A percentile compares a stretch with the other conserved stretches of the same genome.
Evolutionary conservation across 2,797 vertebrate genomes (phyloP).

Genomic region (Catharus ustulatus): DNA sequence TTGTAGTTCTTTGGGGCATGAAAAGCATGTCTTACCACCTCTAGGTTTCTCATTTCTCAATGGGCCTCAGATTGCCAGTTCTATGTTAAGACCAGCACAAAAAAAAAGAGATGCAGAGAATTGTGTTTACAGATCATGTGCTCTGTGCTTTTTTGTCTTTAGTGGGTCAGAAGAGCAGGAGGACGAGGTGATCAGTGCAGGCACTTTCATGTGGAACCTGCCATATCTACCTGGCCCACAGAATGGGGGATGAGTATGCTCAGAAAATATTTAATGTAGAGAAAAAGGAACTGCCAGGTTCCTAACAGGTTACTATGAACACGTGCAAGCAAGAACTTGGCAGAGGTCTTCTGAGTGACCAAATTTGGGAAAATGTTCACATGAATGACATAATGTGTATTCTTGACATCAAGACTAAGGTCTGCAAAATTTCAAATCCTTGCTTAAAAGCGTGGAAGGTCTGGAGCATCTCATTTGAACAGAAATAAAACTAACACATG

Average conservation of each 20-base stretch:
- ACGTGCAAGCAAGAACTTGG: neutral
- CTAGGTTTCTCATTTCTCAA: neutral
- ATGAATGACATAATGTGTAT: neutral
- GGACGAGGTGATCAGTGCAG: fast-evolving
- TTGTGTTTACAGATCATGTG: neutral
- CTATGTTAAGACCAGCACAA: neutral
- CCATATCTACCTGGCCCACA: neutral
- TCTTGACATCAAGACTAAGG: neutral
- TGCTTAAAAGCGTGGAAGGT: neutral
- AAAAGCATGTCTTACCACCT: neutral
- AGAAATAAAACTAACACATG: slow-evolving; percentile 10
- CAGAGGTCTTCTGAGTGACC: neutral
- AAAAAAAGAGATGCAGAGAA: neutral
- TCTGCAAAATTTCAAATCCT: slow-evolving; percentile 32
- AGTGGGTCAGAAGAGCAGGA: neutral
- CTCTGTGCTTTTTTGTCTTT: neutral
- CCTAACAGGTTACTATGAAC: neutral
- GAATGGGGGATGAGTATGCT: neutral
- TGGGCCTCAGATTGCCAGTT: neutral
- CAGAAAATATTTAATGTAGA: neutral
- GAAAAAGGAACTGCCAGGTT: neutral
- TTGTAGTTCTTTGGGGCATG: neutral
- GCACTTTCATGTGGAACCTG: neutral
- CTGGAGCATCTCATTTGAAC: slow-evolving; percentile 19
- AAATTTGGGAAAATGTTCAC: slow-evolving; percentile 35